A percentile compares a stretch with the other conserved stretches of the same genome.
phyloP scores from a whole-genome alignment of 2,113 vertebrate genomes.

The Herpetotheres cachinnans region DNA sequence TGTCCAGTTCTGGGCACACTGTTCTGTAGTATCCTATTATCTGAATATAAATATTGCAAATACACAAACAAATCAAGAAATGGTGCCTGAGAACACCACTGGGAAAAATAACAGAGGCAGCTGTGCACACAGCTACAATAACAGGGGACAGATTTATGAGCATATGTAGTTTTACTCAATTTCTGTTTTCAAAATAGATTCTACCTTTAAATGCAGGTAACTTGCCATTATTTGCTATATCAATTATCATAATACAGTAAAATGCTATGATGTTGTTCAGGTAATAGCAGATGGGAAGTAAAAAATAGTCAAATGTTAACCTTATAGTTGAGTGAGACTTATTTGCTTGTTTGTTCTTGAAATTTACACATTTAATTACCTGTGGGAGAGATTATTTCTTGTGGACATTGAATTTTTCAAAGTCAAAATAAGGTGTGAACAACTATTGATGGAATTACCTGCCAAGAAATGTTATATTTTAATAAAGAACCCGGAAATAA shows the following conservation, averaged over 20 bases:
- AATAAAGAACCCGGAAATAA: background rate
- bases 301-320: background rate
- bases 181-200: background rate
- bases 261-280: background rate
- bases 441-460: background rate
- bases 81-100: background rate
- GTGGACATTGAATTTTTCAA: background rate
- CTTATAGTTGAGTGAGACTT: background rate
- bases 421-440: background rate
- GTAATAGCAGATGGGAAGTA: background rate
- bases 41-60: background rate
- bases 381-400: background rate
- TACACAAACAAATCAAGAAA: background rate
- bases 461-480: background rate
- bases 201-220: background rate
- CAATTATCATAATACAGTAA: background rate
- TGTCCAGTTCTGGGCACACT: background rate
- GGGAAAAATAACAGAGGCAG: background rate
- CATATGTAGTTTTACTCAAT: background rate
- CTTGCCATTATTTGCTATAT: background rate
- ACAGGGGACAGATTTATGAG: background rate
- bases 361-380: constrained; percentile 8
- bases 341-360: background rate
- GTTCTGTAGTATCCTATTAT: background rate
- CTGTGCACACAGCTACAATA: background rate